Evolutionary conservation across 2,113 vertebrate species (phyloP), one percentile per base, ranked within the genome.

Genomic region (Pantherophis guttatus): DNA sequence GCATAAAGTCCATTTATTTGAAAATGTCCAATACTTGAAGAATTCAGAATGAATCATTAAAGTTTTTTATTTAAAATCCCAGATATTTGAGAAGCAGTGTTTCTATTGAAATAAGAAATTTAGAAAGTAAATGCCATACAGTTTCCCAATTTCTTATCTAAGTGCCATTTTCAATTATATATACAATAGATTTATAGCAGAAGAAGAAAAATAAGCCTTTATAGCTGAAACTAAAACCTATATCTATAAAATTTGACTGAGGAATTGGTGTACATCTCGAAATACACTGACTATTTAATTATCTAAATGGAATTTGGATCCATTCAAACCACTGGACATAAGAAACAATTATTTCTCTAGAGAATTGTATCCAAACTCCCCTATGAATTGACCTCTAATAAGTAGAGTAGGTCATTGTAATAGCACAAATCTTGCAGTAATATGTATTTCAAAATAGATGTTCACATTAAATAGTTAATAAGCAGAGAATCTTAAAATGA

Each of bases 171-270:
- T 19, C 44, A 92, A 33, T 54, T 88, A 86, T 92, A 24, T 24
- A 52, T 75, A 55, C n/a, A 90, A 23, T 59, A 13, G 29, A 70
- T 17, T 89, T 57, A 15, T 19, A 29, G 52, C 54, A 93, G 1
- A 65, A 23, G 17, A 65, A 12, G 10, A 70, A 55, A 26, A 89
- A 81, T 62, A 7, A 17, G 6, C 88, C 53, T 93, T 90, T 53
- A 48, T 19, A 90, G 5, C 19, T 58, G 59, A 59, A 88, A 88
- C 87, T 62, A 92, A 52, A 55, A 86, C 52, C n/a, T 88, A 29
- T 93, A 86, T n/a, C 26, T 90, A 59, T 48, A 92, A 86, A 90
- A 89, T 86, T 93, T 90, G 88, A 57, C 75, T 86, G 48, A 86
- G 29, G 55, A 90, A 58, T 55, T 90, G 70, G 29, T 93, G 70